phyloP scores from a whole-genome alignment of 2,888 invertebrate genomes.

The Andricus curvator region DNA sequence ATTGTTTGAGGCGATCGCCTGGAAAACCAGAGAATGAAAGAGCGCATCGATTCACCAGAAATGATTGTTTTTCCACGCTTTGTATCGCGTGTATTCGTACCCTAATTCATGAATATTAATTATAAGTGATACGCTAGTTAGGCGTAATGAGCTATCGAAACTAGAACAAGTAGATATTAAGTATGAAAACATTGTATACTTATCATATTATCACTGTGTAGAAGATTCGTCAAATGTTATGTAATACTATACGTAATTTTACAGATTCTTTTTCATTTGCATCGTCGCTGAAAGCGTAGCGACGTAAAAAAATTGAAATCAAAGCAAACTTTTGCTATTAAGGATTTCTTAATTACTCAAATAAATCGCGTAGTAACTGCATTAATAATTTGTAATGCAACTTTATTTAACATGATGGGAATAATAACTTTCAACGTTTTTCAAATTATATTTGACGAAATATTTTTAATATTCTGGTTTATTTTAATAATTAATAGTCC shows the following conservation, averaged over 20 bases:
- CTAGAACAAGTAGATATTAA: conserved; percentile 27
- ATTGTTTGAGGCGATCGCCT: conserved; percentile 8
- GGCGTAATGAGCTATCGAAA: conserved; percentile 15
- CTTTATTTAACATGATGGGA: neutral
- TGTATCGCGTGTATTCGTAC: conserved; percentile 41
- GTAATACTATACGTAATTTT: conserved; percentile 40
- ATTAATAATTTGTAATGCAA: neutral
- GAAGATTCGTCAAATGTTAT: conserved; percentile 45
- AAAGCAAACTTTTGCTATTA: neutral
- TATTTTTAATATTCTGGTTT: neutral
- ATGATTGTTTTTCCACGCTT: conserved; percentile 11
- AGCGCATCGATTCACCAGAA: conserved; percentile 14
- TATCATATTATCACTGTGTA: conserved; percentile 53
- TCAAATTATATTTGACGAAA: neutral
- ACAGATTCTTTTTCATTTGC: neutral
- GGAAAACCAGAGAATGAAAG: neutral
- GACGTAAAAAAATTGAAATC: neutral
- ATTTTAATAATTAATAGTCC: too few relatives aligned
- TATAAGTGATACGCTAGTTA: conserved; percentile 16
- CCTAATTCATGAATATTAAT: conserved; percentile 20
- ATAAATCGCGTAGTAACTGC: neutral
- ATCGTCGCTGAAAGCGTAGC: neutral
- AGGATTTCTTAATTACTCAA: neutral
- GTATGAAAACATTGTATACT: conserved; percentile 42
- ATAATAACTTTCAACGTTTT: neutral